Evolutionary conservation across 2,888 invertebrate genomes (phyloP).

Genomic region (Dicyrtoma fusca): DNA sequence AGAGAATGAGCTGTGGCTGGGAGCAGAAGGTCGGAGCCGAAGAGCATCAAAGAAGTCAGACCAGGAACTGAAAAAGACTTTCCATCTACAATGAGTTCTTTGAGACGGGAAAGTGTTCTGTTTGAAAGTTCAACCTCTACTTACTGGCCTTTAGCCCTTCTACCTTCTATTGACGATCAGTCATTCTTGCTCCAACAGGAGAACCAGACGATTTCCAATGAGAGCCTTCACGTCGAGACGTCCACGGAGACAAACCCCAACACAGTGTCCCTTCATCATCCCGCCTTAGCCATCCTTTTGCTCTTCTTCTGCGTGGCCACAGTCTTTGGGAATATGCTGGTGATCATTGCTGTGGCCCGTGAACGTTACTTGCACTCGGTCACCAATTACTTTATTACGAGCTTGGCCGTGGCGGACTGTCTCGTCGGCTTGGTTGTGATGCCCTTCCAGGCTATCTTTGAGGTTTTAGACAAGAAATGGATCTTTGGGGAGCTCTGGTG

Average conservation of each 20-base stretch:
- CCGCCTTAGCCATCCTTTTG: slow-evolving; percentile 63
- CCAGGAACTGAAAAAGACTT: not conserved
- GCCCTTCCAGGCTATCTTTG: slow-evolving; percentile 93
- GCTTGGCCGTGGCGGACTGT: slow-evolving; percentile 94
- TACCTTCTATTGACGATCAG: slow-evolving; percentile 15
- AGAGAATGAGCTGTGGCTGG: slow-evolving; percentile 7
- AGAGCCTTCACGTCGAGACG: slow-evolving; percentile 5
- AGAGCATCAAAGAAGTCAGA: not conserved
- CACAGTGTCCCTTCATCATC: slow-evolving; percentile 34
- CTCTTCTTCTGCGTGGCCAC: slow-evolving; percentile 88
- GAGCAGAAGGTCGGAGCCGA: not conserved
- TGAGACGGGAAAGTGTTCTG: slow-evolving; percentile 15
- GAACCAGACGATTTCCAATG: slow-evolving; percentile 23
- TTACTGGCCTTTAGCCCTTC: slow-evolving; percentile 20
- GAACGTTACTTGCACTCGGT: slow-evolving; percentile 95
- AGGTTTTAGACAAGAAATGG: slow-evolving; percentile 88
- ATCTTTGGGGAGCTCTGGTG: slow-evolving; percentile 95
- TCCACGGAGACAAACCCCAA: not conserved
- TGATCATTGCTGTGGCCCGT: slow-evolving; percentile 88
- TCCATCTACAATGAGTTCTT: slow-evolving; percentile 21
- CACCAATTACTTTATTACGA: slow-evolving; percentile 97
- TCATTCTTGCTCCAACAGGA: slow-evolving; percentile 1
- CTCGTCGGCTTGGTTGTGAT: slow-evolving; percentile 95
- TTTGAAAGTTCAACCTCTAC: slow-evolving; percentile 30
- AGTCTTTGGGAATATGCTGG: slow-evolving; percentile 91